Percentiles rank a stretch among this genome's conserved stretches.
These are phyloP conservation scores for Centruroides sculpturatus DNA, from an alignment of 1,140 invertebrate genomes.

Conservation along the genomic window DNA sequence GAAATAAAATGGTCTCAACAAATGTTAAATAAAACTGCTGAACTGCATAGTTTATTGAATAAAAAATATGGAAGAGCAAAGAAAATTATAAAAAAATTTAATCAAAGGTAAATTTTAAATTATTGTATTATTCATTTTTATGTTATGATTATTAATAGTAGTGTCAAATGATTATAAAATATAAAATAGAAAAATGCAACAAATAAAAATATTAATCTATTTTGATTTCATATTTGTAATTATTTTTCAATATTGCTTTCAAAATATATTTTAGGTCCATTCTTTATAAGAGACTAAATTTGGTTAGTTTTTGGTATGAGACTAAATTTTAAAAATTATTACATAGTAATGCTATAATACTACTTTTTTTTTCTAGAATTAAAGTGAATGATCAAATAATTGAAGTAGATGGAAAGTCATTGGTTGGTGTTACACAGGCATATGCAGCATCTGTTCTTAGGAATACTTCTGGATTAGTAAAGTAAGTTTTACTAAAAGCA, in stretches of 20 bases:
- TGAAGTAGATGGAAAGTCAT: constrained; percentile 95
- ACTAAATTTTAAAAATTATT: no score
- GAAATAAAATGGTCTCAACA: constrained; percentile 55
- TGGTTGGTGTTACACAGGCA: constrained; percentile 94
- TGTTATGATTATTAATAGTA: not conserved
- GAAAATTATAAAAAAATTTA: constrained; percentile 61
- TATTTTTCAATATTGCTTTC: no score
- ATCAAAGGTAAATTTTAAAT: constrained; percentile 29
- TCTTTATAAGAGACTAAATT: no score
- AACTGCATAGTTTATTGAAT: constrained; percentile 40
- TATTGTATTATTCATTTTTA: not conserved
- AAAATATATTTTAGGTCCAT: no score
- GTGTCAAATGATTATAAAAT: no score
- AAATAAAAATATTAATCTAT: no score
- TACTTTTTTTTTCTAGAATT: constrained; percentile 36
- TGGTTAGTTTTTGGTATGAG: no score
- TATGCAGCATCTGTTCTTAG: constrained; percentile 92
- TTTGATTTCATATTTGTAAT: no score
- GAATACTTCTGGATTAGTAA: constrained; percentile 83
- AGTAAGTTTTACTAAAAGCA: constrained; percentile 7
- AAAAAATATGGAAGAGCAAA: constrained; percentile 82
- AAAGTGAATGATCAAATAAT: constrained; percentile 96
- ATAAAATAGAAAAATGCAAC: no score
- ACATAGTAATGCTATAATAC: no score
- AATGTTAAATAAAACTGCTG: constrained; percentile 47